These are phyloP conservation scores for Philaenus spumarius DNA, from an alignment of 1,140 invertebrate genomes.

Conservation along the genomic window DNA sequence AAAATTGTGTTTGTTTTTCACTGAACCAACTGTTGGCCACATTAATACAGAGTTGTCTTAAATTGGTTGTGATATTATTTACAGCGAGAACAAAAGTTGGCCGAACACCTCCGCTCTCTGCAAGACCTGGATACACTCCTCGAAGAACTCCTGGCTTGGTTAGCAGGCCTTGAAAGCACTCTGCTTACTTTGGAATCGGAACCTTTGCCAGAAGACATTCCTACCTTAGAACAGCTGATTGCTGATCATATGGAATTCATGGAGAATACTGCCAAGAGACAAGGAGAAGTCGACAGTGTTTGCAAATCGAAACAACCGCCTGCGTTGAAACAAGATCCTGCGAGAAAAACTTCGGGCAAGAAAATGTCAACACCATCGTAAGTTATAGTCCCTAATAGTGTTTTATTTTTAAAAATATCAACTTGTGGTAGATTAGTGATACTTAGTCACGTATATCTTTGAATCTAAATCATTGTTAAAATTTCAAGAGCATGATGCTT, in stretches of 20 bases:
- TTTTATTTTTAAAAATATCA: too few relatives aligned
- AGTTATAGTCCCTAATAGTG: too few relatives aligned
- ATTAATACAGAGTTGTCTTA: too few relatives aligned
- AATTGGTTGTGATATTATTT: too few relatives aligned
- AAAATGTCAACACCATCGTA: constrained; percentile 28
- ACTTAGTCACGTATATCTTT: too few relatives aligned
- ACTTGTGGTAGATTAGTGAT: too few relatives aligned
- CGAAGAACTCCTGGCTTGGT: constrained; percentile 91
- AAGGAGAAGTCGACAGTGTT: constrained; percentile 82
- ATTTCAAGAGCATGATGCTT: too few relatives aligned
- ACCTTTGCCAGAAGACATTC: constrained; percentile 84
- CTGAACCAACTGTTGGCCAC: too few relatives aligned
- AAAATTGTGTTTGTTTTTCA: too few relatives aligned
- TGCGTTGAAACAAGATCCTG: neutral
- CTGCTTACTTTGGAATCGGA: constrained; percentile 68
- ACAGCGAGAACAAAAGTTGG: constrained; percentile 75
- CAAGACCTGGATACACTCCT: constrained; percentile 56
- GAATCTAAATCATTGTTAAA: too few relatives aligned
- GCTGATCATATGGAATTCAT: constrained; percentile 89
- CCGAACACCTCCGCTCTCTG: constrained; percentile 57
- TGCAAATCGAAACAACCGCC: constrained; percentile 60
- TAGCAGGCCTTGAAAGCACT: constrained; percentile 79
- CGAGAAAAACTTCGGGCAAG: constrained; percentile 19
- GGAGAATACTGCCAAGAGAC: constrained; percentile 81
- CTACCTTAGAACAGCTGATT: constrained; percentile 62